phyloP scores from a whole-genome alignment of 1,140 invertebrate genomes.

The Apis cerana region DNA sequence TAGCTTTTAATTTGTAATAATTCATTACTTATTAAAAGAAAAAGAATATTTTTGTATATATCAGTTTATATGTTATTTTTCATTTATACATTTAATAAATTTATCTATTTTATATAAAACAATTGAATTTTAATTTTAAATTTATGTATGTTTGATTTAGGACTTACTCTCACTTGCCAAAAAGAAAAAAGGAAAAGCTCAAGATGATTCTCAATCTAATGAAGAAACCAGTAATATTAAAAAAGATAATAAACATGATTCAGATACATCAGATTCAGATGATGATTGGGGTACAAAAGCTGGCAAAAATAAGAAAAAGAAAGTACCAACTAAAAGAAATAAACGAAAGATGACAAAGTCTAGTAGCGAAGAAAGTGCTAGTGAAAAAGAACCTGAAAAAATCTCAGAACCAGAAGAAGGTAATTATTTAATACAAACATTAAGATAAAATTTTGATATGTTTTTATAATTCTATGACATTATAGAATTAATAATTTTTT shows the following conservation, averaged over 20 bases:
- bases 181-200: slow-evolving; percentile 88
- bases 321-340: slow-evolving; percentile 75
- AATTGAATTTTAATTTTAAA: slow-evolving; percentile 20
- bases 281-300: slow-evolving; percentile 86
- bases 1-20: neutral
- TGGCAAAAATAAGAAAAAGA: slow-evolving; percentile 84
- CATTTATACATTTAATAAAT: neutral
- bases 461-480: neutral
- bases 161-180: slow-evolving; percentile 93
- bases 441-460: neutral
- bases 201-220: slow-evolving; percentile 82
- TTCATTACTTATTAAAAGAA: neutral
- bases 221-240: slow-evolving; percentile 80
- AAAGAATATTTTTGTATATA: neutral
- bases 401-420: slow-evolving; percentile 89
- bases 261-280: slow-evolving; percentile 88
- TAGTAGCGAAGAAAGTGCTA: slow-evolving; percentile 82
- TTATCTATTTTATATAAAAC: neutral
- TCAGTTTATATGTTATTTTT: neutral
- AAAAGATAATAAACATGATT: slow-evolving; percentile 80
- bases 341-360: slow-evolving; percentile 80
- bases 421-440: slow-evolving; percentile 57
- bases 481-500: slow-evolving; percentile 7
- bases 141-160: slow-evolving; percentile 79
- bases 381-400: slow-evolving; percentile 82